phyloP scores from a whole-genome alignment of 2,797 vertebrate genomes.

The Danio tinwini region DNA sequence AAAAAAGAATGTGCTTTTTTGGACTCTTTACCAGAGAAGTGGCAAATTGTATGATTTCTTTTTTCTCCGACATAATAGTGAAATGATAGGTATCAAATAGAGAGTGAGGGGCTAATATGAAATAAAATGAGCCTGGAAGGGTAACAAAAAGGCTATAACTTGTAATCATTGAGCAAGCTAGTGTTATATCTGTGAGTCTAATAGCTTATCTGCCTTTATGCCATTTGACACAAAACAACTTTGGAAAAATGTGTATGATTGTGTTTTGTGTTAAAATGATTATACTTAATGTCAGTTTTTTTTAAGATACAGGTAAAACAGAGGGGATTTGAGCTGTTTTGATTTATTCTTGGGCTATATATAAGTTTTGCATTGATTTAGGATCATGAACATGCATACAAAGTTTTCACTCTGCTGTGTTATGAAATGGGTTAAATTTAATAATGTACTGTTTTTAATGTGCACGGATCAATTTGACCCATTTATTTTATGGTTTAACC shows the following conservation, averaged over 20 bases:
- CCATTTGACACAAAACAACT: constrained; percentile 27
- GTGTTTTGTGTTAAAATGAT: neutral
- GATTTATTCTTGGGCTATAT: no score
- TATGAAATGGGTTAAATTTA: no score
- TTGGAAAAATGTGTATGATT: constrained; percentile 8
- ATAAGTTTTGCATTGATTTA: no score
- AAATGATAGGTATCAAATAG: constrained; percentile 30
- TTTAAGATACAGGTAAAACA: no score
- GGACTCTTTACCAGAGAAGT: constrained; percentile 6
- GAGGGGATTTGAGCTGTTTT: no score
- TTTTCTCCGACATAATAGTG: constrained; percentile 3
- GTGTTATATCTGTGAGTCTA: constrained; percentile 7
- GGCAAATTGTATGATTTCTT: neutral
- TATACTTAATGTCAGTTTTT: no score
- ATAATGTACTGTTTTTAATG: no score
- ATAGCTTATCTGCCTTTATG: constrained; percentile 2
- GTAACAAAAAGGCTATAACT: constrained; percentile 15
- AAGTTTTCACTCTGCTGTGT: no score
- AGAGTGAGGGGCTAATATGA: constrained; percentile 2
- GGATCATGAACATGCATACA: no score
- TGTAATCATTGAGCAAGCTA: constrained; percentile 3
- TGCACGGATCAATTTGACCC: no score
- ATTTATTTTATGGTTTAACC: no score
- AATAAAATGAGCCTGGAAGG: constrained; percentile 13
- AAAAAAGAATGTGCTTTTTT: constrained; percentile 31